phyloP scores from a whole-genome alignment of 2,113 vertebrate species.

The Pionites leucogaster region DNA sequence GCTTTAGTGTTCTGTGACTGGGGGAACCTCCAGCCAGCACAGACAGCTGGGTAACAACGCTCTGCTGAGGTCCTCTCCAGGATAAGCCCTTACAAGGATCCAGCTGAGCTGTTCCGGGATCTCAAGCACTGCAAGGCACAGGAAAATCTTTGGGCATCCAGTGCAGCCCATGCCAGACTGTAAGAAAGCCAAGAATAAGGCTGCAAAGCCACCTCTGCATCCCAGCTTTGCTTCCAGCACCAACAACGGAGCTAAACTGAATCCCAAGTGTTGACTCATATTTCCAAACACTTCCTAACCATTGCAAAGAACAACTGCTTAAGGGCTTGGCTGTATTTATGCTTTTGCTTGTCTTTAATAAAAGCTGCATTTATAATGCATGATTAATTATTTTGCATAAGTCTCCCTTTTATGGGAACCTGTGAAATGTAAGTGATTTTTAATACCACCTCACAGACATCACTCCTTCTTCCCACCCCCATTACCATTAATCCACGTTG shows the following conservation, averaged over 20 bases:
- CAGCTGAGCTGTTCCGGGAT: background rate
- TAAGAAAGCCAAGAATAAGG: background rate
- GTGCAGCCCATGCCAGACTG: background rate
- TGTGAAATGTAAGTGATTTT: conserved; percentile 72
- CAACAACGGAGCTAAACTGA: conserved; percentile 2
- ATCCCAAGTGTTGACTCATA: conserved; percentile 9
- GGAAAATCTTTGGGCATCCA: background rate
- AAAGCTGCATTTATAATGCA: conserved; percentile 57
- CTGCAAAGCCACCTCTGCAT: background rate
- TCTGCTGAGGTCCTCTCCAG: background rate
- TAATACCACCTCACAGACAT: conserved; percentile 68
- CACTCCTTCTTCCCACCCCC: conserved; percentile 45
- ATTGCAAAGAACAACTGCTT: conserved; percentile 10
- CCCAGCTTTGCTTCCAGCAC: background rate
- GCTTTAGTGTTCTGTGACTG: background rate
- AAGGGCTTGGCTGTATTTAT: conserved; percentile 42
- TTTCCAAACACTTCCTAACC: conserved; percentile 57
- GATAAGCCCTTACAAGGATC: background rate
- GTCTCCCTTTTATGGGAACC: conserved; percentile 57
- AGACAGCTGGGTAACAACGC: accelerated
- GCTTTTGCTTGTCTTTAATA: conserved; percentile 50
- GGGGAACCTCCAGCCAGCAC: background rate
- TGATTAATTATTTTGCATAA: conserved; percentile 72
- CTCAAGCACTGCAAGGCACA: background rate
- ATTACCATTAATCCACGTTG: conserved; percentile 66